Evolutionary conservation across 2,113 vertebrate species (phyloP).

Genomic region (Trichechus manatus): DNA sequence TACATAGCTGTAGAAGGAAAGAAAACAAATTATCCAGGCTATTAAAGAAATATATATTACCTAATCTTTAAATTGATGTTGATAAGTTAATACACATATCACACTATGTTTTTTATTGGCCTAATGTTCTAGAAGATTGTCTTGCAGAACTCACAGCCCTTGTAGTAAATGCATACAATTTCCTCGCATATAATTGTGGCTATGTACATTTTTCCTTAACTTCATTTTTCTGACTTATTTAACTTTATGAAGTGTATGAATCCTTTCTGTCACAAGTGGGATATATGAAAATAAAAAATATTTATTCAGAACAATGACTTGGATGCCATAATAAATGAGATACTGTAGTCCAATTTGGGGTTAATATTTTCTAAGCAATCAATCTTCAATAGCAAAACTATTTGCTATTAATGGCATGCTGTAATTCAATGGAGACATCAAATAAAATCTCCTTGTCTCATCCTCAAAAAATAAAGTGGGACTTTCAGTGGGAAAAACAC

Average conservation of each 20-base stretch:
- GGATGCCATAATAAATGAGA: background rate
- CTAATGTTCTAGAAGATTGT: background rate
- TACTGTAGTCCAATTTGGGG: background rate
- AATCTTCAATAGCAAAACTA: background rate
- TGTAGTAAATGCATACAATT: background rate
- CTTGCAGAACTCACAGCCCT: background rate
- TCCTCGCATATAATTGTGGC: background rate
- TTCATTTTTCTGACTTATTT: slow-evolving; percentile 39
- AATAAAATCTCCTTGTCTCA: background rate
- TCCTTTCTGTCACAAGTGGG: background rate
- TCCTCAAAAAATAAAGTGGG: background rate
- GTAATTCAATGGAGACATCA: background rate
- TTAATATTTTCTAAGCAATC: slow-evolving; percentile 35
- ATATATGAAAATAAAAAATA: background rate
- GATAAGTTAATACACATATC: background rate
- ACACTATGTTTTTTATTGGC: background rate
- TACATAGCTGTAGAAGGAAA: background rate
- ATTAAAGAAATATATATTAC: background rate
- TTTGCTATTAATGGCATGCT: slow-evolving; percentile 13
- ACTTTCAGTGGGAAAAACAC: background rate
- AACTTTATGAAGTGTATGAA: background rate
- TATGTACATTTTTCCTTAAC: slow-evolving; percentile 2
- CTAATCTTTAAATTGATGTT: slow-evolving; percentile 56
- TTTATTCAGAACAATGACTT: background rate
- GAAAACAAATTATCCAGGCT: slow-evolving; percentile 31